These are phyloP conservation scores for Liopterus haemorrhoidalis DNA, from an alignment of 2,888 invertebrate species.

Conservation along the genomic window DNA sequence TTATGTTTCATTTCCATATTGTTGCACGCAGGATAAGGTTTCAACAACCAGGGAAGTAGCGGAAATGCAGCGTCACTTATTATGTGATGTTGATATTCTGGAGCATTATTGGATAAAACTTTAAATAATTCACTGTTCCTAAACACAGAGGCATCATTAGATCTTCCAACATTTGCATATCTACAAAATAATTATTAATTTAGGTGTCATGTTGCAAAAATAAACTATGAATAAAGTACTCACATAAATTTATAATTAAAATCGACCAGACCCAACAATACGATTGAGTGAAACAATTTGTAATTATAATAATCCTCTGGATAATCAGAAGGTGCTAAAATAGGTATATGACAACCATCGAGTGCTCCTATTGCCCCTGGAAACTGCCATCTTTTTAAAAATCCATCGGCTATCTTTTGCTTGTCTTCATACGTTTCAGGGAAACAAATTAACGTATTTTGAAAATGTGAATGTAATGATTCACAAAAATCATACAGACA, in stretches of 20 bases:
- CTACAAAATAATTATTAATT: neutral
- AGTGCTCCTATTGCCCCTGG: slow-evolving; percentile 16
- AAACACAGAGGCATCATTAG: slow-evolving; percentile 9
- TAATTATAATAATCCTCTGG: slow-evolving; percentile 14
- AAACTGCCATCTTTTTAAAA: slow-evolving; percentile 17
- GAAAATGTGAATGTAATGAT: slow-evolving; percentile 6
- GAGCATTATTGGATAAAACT: neutral
- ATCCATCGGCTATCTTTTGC: slow-evolving; percentile 8
- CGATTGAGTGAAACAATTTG: slow-evolving; percentile 13
- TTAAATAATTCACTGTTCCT: neutral
- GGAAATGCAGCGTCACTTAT: slow-evolving; percentile 14
- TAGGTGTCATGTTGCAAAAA: neutral
- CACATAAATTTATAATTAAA: slow-evolving; percentile 10
- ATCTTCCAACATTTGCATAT: slow-evolving; percentile 9
- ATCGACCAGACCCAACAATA: slow-evolving; percentile 11
- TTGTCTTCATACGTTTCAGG: slow-evolving; percentile 12
- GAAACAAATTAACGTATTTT: slow-evolving; percentile 10
- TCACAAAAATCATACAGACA: slow-evolving; percentile 18
- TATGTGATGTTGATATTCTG: neutral
- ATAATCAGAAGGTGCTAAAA: slow-evolving; percentile 4
- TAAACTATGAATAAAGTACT: neutral
- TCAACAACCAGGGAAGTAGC: slow-evolving; percentile 11
- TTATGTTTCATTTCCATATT: neutral
- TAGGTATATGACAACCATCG: slow-evolving; percentile 12
- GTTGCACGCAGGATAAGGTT: slow-evolving; percentile 8